Conservation (phyloP, 2,888 invertebrate species). For the Griposia aprilina region DNA sequence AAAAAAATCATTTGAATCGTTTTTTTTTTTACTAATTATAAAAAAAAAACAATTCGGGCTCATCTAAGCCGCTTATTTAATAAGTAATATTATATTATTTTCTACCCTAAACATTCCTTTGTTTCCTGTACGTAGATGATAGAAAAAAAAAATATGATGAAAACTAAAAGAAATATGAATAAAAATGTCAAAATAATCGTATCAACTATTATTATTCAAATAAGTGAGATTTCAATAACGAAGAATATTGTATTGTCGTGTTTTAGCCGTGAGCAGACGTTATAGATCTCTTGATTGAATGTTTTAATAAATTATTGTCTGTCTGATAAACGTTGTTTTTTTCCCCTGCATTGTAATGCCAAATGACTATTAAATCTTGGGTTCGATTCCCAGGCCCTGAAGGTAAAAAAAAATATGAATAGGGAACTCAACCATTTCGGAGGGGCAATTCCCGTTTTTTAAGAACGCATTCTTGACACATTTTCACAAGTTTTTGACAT, state of each 20-base stretch:
- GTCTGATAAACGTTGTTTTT: slow-evolving; percentile 29
- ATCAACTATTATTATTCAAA: background rate
- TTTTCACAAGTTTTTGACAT: too few relatives aligned
- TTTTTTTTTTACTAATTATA: background rate
- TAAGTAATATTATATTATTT: background rate
- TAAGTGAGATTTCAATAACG: slow-evolving; percentile 16
- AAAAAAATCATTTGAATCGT: background rate
- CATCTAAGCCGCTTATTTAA: background rate
- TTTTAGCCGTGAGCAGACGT: slow-evolving; percentile 51
- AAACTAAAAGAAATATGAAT: background rate
- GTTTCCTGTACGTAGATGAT: slow-evolving; percentile 12
- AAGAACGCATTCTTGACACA: too few relatives aligned
- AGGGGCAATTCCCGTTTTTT: too few relatives aligned
- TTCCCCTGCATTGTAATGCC: background rate
- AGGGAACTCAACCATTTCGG: too few relatives aligned
- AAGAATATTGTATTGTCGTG: slow-evolving; percentile 30
- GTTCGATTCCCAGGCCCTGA: background rate
- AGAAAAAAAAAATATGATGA: background rate
- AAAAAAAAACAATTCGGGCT: background rate
- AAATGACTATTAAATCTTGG: too few relatives aligned
- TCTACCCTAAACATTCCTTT: slow-evolving; percentile 7
- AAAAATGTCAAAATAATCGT: slow-evolving; percentile 3
- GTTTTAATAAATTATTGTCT: slow-evolving; percentile 65
- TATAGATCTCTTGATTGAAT: slow-evolving; percentile 59
- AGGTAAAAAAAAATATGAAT: too few relatives aligned